These are phyloP conservation scores for Apomyelois bistriatella DNA, from an alignment of 2,888 invertebrate species.

Conservation along the genomic window DNA sequence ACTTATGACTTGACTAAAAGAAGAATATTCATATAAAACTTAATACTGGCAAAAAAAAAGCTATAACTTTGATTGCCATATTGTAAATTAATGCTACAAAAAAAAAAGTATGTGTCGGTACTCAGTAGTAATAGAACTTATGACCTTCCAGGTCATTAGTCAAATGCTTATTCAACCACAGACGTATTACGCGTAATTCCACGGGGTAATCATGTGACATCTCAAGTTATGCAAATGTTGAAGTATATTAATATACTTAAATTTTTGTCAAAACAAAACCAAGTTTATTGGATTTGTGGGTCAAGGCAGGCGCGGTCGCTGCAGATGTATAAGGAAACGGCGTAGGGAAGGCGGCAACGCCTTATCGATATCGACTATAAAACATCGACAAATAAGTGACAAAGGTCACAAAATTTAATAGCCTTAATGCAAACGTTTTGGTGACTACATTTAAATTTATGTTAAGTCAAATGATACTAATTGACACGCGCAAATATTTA, in stretches of 20 bases:
- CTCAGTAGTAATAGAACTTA: too few species aligned
- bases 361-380: background rate
- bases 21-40: too few species aligned
- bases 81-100: too few species aligned
- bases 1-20: too few species aligned
- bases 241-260: background rate
- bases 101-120: too few species aligned
- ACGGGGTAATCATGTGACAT: too few species aligned
- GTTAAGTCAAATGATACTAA: background rate
- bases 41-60: too few species aligned
- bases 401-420: background rate
- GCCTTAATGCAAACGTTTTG: background rate
- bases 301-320: background rate
- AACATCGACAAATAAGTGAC: background rate
- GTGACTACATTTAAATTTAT: background rate
- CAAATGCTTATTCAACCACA: background rate
- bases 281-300: background rate
- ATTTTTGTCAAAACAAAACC: slow-evolving; percentile 1
- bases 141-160: background rate
- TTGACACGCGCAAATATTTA: background rate
- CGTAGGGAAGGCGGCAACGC: background rate
- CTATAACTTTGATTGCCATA: too few species aligned
- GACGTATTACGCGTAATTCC: background rate
- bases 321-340: slow-evolving; percentile 3
- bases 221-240: background rate